phyloP scores from a whole-genome alignment of 2,113 vertebrate species.

The Urocynchramus pylzowi region DNA sequence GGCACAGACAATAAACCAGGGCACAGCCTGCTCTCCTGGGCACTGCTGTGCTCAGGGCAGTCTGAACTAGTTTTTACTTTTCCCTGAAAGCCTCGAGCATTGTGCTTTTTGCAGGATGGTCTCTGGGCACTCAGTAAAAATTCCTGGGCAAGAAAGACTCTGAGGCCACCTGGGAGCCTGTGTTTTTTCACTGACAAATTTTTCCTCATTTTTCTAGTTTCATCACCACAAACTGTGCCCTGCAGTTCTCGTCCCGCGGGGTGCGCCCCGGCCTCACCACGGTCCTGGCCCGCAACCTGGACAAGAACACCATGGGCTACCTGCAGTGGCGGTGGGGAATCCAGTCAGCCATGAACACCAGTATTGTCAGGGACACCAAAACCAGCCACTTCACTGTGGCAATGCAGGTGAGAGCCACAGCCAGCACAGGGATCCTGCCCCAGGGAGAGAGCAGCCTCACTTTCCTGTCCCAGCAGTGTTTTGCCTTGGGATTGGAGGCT shows the following conservation, averaged over 20 bases:
- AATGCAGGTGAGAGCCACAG: slow-evolving; percentile 78
- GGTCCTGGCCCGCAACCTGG: slow-evolving; percentile 89
- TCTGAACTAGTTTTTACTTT: neutral
- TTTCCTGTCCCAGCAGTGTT: neutral
- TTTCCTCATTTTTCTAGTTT: slow-evolving; percentile 74
- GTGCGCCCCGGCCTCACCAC: slow-evolving; percentile 89
- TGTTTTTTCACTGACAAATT: neutral
- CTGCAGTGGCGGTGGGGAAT: slow-evolving; percentile 95
- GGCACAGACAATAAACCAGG: neutral
- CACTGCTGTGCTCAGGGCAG: neutral
- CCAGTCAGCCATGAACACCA: slow-evolving; percentile 98
- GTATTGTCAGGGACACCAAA: slow-evolving; percentile 92
- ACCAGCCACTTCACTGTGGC: slow-evolving; percentile 91
- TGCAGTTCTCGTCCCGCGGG: slow-evolving; percentile 92
- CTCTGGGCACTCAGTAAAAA: neutral
- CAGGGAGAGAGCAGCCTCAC: accelerated
- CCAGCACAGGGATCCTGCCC: too few relatives aligned
- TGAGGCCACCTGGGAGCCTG: neutral
- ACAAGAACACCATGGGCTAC: slow-evolving; percentile 98
- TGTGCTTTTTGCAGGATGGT: neutral
- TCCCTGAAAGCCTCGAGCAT: accelerated
- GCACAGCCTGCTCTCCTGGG: neutral
- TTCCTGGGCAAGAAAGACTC: neutral
- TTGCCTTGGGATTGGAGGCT: neutral
- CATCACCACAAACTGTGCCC: slow-evolving; percentile 87